Conservation (phyloP, 2,113 vertebrate species). For the Seriola dumerili region DNA sequence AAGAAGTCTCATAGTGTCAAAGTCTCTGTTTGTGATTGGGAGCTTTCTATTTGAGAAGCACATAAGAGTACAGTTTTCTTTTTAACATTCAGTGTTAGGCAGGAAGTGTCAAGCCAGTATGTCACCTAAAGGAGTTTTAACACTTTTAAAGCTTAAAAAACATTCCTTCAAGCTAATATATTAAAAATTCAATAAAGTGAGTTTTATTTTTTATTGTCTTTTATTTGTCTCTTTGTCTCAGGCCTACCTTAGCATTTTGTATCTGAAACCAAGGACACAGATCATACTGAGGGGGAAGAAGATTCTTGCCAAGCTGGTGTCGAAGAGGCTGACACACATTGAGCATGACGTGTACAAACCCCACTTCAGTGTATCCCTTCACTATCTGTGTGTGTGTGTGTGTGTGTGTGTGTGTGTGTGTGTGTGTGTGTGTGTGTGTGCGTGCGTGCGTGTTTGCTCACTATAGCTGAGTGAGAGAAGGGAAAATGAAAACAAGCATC, state of each 20-base stretch:
- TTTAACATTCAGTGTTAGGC: too few species aligned
- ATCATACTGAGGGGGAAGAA: constrained; percentile 87
- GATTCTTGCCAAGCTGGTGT: constrained; percentile 84
- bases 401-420: neutral
- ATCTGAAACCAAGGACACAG: constrained; percentile 88
- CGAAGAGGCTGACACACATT: constrained; percentile 84
- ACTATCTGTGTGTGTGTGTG: neutral
- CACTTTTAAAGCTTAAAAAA: too few species aligned
- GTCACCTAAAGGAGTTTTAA: too few species aligned
- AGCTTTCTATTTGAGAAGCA: too few species aligned
- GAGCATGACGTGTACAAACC: constrained; percentile 89
- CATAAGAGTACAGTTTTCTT: too few species aligned
- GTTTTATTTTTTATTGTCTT: neutral
- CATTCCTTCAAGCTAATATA: too few species aligned
- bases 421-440: neutral
- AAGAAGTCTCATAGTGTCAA: too few species aligned
- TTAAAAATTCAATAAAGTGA: too few species aligned
- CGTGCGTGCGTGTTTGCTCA: neutral
- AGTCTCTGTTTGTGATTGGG: too few species aligned
- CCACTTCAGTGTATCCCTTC: constrained; percentile 86
- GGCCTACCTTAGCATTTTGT: constrained; percentile 88
- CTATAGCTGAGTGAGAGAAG: neutral
- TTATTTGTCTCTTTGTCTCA: constrained; percentile 54
- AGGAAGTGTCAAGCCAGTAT: too few species aligned
- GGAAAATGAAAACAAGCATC: neutral